Conservation (phyloP, 2,797 vertebrate genomes). For the Fistularia tabacaria region DNA sequence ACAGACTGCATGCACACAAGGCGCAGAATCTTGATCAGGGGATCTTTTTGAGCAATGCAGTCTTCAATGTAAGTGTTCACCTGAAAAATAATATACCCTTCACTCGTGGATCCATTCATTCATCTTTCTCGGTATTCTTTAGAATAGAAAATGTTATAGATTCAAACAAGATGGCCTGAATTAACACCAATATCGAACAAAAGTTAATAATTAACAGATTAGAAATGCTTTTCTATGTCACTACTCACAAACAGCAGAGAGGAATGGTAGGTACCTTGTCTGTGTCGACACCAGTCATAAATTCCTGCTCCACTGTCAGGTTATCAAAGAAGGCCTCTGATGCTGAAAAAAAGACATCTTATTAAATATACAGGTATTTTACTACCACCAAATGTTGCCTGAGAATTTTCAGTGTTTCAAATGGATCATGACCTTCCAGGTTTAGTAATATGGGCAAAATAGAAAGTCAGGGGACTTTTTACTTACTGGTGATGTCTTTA, state of each 20-base stretch:
- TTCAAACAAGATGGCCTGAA: too few species aligned
- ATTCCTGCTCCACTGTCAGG: slow-evolving; percentile 97
- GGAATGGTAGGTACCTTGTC: slow-evolving; percentile 83
- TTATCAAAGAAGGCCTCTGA: slow-evolving; percentile 98
- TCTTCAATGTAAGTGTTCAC: slow-evolving; percentile 94
- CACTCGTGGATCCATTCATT: too few species aligned
- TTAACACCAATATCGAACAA: too few species aligned
- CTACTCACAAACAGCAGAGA: not conserved
- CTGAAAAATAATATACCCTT: slow-evolving; percentile 56
- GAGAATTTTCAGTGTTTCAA: too few species aligned
- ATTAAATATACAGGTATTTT: too few species aligned
- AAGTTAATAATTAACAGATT: too few species aligned
- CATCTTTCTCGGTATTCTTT: not conserved
- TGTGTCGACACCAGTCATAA: slow-evolving; percentile 98
- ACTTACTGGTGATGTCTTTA: slow-evolving; percentile 95
- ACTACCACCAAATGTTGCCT: too few species aligned
- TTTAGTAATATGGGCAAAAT: not conserved
- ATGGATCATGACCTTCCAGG: too few species aligned
- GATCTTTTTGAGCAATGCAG: slow-evolving; percentile 90
- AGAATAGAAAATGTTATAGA: too few species aligned
- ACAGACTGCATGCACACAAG: slow-evolving; percentile 93
- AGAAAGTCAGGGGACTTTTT: not conserved
- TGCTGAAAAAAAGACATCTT: slow-evolving; percentile 67
- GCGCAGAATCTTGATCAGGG: slow-evolving; percentile 89
- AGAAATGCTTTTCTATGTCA: too few species aligned